phyloP scores from a whole-genome alignment of 2,888 invertebrate species.

The Diarsia dahlii region DNA sequence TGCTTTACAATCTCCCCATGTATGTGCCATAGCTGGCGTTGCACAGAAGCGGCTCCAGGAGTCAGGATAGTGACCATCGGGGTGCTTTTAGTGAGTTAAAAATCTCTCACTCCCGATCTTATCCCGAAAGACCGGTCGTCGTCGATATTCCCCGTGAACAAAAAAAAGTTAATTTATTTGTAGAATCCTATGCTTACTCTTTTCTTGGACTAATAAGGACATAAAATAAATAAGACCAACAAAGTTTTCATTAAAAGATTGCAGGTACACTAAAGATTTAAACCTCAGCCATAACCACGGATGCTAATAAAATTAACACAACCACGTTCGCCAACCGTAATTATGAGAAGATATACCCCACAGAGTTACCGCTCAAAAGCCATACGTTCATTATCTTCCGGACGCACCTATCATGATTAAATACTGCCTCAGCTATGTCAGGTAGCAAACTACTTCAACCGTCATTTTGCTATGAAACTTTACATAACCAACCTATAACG shows the following conservation, averaged over 20 bases:
- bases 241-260: constrained; percentile 2
- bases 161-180: no score
- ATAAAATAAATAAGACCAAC: not conserved
- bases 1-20: no score
- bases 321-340: constrained; percentile 13
- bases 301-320: constrained; percentile 14
- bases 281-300: not conserved
- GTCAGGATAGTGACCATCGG: no score
- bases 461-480: constrained; percentile 45
- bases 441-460: constrained; percentile 24
- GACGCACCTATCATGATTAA: constrained; percentile 28
- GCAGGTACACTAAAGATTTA: not conserved
- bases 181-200: no score
- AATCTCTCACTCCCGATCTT: no score
- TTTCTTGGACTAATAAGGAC: no score
- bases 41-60: no score
- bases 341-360: constrained; percentile 29
- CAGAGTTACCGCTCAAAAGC: constrained; percentile 7
- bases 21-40: no score
- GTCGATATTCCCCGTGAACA: no score
- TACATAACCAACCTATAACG: not conserved
- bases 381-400: constrained; percentile 31
- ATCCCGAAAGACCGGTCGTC: no score
- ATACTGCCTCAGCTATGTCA: constrained; percentile 26
- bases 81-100: no score